These are phyloP conservation scores for Charadrius vociferus DNA, from an alignment of 2,113 vertebrate genomes.

Conservation along the genomic window DNA sequence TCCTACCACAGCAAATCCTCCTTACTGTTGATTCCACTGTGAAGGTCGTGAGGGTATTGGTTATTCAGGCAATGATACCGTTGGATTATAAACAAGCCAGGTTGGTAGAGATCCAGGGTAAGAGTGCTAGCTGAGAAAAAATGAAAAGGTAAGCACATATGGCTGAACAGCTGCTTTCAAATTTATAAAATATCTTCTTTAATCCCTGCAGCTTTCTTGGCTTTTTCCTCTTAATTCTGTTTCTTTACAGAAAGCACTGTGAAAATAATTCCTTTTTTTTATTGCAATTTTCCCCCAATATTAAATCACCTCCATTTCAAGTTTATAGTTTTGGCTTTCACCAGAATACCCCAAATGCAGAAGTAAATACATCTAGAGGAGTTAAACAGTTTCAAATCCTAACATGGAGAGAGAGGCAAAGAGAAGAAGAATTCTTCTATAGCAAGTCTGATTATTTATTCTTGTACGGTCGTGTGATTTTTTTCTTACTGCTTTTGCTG, in stretches of 20 bases:
- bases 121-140: constrained; percentile 63
- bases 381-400: constrained; percentile 49
- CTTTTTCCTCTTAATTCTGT: constrained; percentile 72
- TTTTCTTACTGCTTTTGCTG: background rate
- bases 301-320: constrained; percentile 70
- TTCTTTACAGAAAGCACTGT: constrained; percentile 63
- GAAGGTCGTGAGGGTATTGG: constrained; percentile 47
- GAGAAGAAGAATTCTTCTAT: background rate
- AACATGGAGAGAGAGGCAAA: background rate
- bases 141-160: constrained; percentile 78
- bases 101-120: constrained; percentile 71
- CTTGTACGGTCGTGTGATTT: background rate
- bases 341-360: constrained; percentile 47
- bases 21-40: background rate
- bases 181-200: constrained; percentile 78
- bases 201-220: constrained; percentile 76
- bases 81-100: constrained; percentile 73
- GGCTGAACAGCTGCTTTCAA: constrained; percentile 78
- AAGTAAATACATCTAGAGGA: constrained; percentile 64
- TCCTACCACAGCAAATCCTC: background rate
- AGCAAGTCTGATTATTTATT: constrained; percentile 1
- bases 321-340: constrained; percentile 69
- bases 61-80: constrained; percentile 58
- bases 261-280: constrained; percentile 53
- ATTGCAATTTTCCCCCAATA: constrained; percentile 69